Percentiles rank a stretch among this genome's conserved stretches.
These are phyloP conservation scores for Corapipo altera DNA, from an alignment of 2,113 vertebrate genomes.

Conservation along the genomic window DNA sequence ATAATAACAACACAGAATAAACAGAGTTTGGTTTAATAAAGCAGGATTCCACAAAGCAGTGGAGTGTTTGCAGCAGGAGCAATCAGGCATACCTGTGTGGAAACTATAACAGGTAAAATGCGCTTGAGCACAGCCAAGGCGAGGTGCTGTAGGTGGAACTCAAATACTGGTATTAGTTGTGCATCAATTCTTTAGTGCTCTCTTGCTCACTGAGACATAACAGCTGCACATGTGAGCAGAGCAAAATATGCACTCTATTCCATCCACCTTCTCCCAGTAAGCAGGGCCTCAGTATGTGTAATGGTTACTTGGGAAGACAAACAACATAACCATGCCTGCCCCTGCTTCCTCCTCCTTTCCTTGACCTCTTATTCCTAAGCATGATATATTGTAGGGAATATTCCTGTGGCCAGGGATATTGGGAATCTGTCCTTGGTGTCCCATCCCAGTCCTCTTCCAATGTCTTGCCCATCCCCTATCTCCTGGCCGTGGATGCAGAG, in stretches of 20 bases:
- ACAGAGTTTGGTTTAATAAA: background rate
- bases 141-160: background rate
- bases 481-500: background rate
- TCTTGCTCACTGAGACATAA: background rate
- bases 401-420: background rate
- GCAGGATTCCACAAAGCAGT: background rate
- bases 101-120: background rate
- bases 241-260: background rate
- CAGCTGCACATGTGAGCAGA: background rate
- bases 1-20: background rate
- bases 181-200: background rate
- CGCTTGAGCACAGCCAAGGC: background rate
- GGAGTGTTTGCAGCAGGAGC: background rate
- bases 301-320: background rate
- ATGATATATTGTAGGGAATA: background rate
- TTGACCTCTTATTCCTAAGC: background rate
- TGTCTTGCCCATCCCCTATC: background rate
- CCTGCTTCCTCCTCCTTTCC: background rate
- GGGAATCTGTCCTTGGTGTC: background rate
- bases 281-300: background rate
- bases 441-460: background rate
- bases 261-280: background rate
- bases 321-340: background rate
- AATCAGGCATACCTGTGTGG: background rate
- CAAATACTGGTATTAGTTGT: fast-evolving